Percentiles rank a stretch among this genome's conserved stretches.
Evolutionary conservation across 2,113 vertebrate species (phyloP).

Genomic region (Pedionomus torquatus): DNA sequence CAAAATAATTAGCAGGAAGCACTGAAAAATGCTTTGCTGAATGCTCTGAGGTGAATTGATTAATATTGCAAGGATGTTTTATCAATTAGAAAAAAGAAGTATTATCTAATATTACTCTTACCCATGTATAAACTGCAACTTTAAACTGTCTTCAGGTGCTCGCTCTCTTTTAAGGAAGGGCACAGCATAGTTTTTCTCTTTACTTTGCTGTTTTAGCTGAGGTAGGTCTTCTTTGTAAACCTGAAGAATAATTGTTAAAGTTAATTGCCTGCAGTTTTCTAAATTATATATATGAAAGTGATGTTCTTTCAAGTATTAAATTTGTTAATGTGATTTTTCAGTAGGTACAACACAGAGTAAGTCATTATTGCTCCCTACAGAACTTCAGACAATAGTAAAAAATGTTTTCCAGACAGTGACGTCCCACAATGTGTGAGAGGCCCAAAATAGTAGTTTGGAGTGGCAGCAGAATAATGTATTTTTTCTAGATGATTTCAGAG

Average conservation of each 20-base stretch:
- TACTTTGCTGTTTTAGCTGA: conserved; percentile 91
- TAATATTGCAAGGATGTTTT: not conserved
- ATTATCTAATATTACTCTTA: conserved; percentile 63
- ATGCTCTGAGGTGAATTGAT: not conserved
- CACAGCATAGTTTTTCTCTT: conserved; percentile 87
- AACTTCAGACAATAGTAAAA: not conserved
- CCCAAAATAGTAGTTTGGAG: not conserved
- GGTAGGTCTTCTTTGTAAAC: conserved; percentile 99
- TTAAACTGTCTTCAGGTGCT: conserved; percentile 90
- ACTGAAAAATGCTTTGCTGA: not conserved
- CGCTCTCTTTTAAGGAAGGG: conserved; percentile 91
- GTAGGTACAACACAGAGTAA: not conserved
- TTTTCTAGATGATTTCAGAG: not conserved
- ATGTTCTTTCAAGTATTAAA: not conserved
- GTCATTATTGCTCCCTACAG: not conserved
- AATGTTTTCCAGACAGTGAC: not conserved
- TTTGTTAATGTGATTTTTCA: not conserved
- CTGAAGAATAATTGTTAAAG: conserved; percentile 69
- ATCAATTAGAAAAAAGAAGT: not conserved
- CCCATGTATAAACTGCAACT: conserved; percentile 96
- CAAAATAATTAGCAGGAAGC: not conserved
- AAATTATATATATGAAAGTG: not conserved
- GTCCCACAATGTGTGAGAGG: not conserved
- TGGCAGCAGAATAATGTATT: not conserved
- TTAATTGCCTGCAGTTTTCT: not conserved